Conservation (phyloP, 2,888 invertebrate species). For the Aporophyla lueneburgensis region DNA sequence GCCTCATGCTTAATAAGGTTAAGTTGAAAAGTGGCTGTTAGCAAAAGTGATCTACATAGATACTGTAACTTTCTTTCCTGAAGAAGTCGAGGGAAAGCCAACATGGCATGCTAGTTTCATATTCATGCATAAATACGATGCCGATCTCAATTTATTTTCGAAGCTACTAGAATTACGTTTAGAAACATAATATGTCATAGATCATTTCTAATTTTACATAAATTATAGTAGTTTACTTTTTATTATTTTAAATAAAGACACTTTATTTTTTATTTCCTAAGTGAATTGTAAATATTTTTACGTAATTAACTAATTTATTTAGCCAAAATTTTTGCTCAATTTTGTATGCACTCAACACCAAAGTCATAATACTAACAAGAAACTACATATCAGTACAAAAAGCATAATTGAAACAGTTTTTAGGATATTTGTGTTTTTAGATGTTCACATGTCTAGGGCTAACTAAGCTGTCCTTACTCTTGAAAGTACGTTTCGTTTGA, state of each 20-base stretch:
- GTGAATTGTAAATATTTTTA: conserved; percentile 82
- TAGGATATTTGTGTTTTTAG: conserved; percentile 43
- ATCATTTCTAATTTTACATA: conserved; percentile 81
- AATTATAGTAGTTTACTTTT: conserved; percentile 78
- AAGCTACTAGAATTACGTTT: conserved; percentile 88
- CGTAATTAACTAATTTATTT: conserved; percentile 87
- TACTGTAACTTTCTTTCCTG: conserved; percentile 42
- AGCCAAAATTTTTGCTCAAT: conserved; percentile 90
- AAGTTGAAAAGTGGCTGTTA: conserved; percentile 33
- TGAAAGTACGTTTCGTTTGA: conserved; percentile 8
- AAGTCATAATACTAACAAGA: conserved; percentile 88
- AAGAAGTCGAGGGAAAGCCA: conserved; percentile 49
- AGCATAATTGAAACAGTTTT: conserved; percentile 81
- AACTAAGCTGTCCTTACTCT: conserved; percentile 2
- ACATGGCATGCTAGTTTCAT: conserved; percentile 71
- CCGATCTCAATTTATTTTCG: conserved; percentile 89
- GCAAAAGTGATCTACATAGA: conserved; percentile 42
- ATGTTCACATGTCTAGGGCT: conserved; percentile 28
- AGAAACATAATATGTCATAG: conserved; percentile 77
- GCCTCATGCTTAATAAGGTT: conserved; percentile 8
- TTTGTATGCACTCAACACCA: conserved; percentile 89
- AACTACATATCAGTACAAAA: conserved; percentile 89
- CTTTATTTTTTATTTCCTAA: conserved; percentile 82
- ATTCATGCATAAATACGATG: conserved; percentile 77
- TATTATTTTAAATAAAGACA: conserved; percentile 87